A percentile compares a stretch with the other conserved stretches of the same genome.
Evolutionary conservation across 2,888 invertebrate genomes (phyloP).

Genomic region (Hydrotaea diabolus): DNA sequence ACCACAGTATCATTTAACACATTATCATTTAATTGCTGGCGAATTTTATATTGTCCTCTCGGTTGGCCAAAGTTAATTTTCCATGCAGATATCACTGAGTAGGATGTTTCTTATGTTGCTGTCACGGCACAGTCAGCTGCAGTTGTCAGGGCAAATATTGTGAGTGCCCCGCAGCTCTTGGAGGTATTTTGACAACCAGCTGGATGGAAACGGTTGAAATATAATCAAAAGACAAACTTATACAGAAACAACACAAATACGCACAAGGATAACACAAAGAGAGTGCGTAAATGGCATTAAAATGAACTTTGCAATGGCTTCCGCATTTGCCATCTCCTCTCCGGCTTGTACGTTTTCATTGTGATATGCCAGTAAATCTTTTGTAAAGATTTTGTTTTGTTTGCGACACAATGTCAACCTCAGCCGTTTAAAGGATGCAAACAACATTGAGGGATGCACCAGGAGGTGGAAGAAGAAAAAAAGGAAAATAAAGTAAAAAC

Average conservation of each 20-base stretch:
- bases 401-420: slow-evolving; percentile 39
- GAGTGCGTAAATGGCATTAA: background rate
- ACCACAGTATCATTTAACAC: too few species aligned
- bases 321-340: background rate
- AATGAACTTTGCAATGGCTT: background rate
- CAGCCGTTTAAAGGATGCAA: slow-evolving; percentile 17
- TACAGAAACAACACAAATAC: background rate
- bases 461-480: background rate
- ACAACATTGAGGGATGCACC: background rate
- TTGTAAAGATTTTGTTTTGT: slow-evolving; percentile 25
- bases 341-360: background rate
- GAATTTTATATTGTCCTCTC: too few species aligned
- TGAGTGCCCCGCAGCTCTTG: background rate
- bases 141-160: too few species aligned
- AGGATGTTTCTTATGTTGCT: too few species aligned
- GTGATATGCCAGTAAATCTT: background rate
- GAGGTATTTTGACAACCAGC: background rate
- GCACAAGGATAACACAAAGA: background rate
- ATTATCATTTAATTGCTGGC: too few species aligned
- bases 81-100: too few species aligned
- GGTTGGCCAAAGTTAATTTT: too few species aligned
- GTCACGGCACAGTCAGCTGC: too few species aligned
- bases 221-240: background rate
- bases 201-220: background rate
- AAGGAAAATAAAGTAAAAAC: background rate